Conservation (phyloP, 1,140 invertebrate genomes). For the Lepidurus apus region DNA sequence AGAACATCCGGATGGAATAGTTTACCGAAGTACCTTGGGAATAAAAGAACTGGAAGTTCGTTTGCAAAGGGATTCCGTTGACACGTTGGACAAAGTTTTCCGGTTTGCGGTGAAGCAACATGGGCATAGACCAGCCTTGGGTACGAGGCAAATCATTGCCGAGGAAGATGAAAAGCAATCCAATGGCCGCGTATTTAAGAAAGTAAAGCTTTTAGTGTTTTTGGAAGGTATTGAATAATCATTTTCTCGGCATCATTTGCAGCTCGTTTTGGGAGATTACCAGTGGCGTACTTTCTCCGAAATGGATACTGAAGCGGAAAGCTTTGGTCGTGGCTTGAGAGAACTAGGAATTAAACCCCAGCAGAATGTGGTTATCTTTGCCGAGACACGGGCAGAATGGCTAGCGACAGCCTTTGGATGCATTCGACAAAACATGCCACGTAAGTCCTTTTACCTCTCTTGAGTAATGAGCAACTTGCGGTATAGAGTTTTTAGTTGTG, state of each 20-base stretch:
- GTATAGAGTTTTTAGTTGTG: slow-evolving; percentile 27
- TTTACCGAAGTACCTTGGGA: slow-evolving; percentile 64
- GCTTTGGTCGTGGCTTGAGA: slow-evolving; percentile 72
- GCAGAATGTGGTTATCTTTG: slow-evolving; percentile 84
- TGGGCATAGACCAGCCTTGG: slow-evolving; percentile 69
- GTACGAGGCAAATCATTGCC: slow-evolving; percentile 80
- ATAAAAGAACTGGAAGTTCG: slow-evolving; percentile 62
- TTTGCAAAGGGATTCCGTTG: slow-evolving; percentile 66
- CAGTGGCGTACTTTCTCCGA: slow-evolving; percentile 81
- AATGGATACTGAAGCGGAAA: slow-evolving; percentile 63
- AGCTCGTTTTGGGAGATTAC: slow-evolving; percentile 90
- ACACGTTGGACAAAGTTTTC: slow-evolving; percentile 83
- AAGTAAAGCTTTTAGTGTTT: slow-evolving; percentile 49
- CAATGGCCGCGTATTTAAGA: slow-evolving; percentile 93
- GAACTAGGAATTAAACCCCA: slow-evolving; percentile 48
- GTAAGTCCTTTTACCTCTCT: slow-evolving; percentile 45
- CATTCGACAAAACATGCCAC: slow-evolving; percentile 84
- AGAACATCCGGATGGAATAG: slow-evolving; percentile 51
- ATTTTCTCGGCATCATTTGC: background rate
- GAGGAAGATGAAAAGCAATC: slow-evolving; percentile 91
- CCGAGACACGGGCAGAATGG: slow-evolving; percentile 96
- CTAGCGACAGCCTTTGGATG: slow-evolving; percentile 88
- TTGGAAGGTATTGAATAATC: background rate
- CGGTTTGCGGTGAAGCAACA: slow-evolving; percentile 67
- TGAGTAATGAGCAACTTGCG: background rate